phyloP scores from a whole-genome alignment of 2,113 vertebrate genomes.

The Monarcha castaneiventris region DNA sequence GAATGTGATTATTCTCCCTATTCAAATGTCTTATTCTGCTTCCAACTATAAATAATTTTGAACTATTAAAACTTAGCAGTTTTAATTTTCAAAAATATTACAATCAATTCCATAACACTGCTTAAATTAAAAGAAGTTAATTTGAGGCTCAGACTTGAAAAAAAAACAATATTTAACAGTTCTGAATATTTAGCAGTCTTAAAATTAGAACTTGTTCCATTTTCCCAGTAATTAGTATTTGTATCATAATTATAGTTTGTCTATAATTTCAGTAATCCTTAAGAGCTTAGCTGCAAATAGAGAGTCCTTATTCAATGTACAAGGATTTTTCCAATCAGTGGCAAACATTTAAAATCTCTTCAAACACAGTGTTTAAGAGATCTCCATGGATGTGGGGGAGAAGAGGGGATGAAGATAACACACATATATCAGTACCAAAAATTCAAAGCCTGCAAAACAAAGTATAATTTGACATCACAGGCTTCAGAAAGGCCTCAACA shows the following conservation, averaged over 20 bases:
- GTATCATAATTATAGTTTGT: constrained; percentile 19
- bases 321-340: neutral
- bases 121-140: neutral
- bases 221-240: constrained; percentile 38
- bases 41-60: neutral
- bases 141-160: neutral
- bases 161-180: neutral
- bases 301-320: neutral
- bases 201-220: constrained; percentile 24
- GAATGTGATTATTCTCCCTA: neutral
- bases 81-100: neutral
- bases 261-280: constrained; percentile 4
- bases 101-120: neutral
- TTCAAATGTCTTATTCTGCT: neutral
- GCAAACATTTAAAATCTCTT: neutral
- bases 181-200: constrained; percentile 21
- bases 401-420: neutral
- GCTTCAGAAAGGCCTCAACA: neutral
- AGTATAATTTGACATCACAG: neutral
- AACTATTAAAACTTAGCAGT: neutral
- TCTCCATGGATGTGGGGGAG: neutral
- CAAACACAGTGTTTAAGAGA: neutral
- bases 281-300: neutral
- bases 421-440: neutral
- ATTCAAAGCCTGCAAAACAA: neutral